Evolutionary conservation across 2,113 vertebrate genomes (phyloP).

Genomic region (Polypterus bichir): DNA sequence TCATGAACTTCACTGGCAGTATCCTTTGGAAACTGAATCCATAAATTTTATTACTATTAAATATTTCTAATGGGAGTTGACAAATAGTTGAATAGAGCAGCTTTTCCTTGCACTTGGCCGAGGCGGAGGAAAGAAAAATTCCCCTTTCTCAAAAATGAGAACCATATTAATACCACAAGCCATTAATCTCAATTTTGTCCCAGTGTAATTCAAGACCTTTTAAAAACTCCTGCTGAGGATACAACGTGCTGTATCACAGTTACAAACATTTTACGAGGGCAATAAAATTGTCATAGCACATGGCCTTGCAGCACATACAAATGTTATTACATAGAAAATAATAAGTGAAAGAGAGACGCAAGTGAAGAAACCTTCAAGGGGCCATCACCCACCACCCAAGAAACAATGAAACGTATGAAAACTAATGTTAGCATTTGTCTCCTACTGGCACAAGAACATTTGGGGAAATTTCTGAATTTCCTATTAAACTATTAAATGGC

Average conservation of each 20-base stretch:
- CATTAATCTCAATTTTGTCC: constrained; percentile 74
- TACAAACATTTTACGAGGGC: constrained; percentile 73
- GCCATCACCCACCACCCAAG: too few relatives aligned
- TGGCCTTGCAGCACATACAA: constrained; percentile 24
- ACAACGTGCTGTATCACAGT: constrained; percentile 71
- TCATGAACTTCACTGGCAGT: constrained; percentile 70
- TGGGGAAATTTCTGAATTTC: too few relatives aligned
- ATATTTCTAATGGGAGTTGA: constrained; percentile 94
- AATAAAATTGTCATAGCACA: constrained; percentile 67
- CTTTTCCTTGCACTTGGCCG: constrained; percentile 74
- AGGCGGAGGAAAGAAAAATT: constrained; percentile 52
- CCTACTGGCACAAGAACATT: too few relatives aligned
- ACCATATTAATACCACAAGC: constrained; percentile 59
- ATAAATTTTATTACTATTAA: constrained; percentile 92
- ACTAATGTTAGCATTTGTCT: too few relatives aligned
- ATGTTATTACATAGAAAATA: too few relatives aligned
- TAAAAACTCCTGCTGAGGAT: constrained; percentile 70
- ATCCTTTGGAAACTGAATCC: constrained; percentile 74
- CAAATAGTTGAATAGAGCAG: constrained; percentile 83
- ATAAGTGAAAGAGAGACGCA: too few relatives aligned
- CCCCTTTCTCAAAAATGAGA: constrained; percentile 57
- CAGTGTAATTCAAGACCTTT: constrained; percentile 81
- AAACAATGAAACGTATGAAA: too few relatives aligned
- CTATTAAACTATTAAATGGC: too few relatives aligned
- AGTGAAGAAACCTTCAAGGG: too few relatives aligned